Conservation (phyloP, 1,140 invertebrate species). For the Antheraea pernyi region DNA sequence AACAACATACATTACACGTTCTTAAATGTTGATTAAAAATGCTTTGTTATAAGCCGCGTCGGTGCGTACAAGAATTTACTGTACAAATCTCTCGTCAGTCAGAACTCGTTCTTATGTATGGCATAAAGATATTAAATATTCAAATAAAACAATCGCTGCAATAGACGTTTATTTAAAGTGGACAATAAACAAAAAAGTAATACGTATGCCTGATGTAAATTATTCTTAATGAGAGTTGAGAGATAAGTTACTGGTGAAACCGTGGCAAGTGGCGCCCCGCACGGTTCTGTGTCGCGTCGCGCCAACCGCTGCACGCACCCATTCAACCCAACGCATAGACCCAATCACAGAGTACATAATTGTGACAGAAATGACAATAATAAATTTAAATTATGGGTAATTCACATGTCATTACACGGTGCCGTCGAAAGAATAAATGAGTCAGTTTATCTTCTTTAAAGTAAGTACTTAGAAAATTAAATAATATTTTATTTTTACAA, state of each 20-base stretch:
- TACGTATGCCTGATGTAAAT: conserved; percentile 3
- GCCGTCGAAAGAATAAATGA: neutral
- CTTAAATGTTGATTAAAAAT: too few species aligned
- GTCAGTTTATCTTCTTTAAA: neutral
- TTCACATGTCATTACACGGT: neutral
- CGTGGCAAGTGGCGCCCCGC: neutral
- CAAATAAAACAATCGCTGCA: neutral
- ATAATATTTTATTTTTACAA: neutral
- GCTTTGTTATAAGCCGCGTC: too few species aligned
- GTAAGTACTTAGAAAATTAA: neutral
- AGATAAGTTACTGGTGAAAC: conserved; percentile 4
- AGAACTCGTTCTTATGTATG: neutral
- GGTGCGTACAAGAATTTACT: too few species aligned
- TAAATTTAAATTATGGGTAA: neutral
- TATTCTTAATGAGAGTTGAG: conserved; percentile 6
- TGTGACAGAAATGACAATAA: conserved; percentile 4
- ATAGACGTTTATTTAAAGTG: conserved; percentile 3
- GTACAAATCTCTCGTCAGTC: neutral
- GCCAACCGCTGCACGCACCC: neutral
- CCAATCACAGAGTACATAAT: conserved; percentile 1
- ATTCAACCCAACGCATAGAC: conserved; percentile 8
- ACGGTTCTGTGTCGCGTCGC: neutral
- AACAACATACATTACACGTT: too few species aligned
- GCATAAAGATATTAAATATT: neutral
- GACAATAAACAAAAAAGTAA: conserved; percentile 5